Percentiles rank a stretch among this genome's conserved stretches.
These are phyloP conservation scores for Caenorhabditis drosophilae DNA, from an alignment of 2,888 invertebrate genomes.

Conservation along the genomic window DNA sequence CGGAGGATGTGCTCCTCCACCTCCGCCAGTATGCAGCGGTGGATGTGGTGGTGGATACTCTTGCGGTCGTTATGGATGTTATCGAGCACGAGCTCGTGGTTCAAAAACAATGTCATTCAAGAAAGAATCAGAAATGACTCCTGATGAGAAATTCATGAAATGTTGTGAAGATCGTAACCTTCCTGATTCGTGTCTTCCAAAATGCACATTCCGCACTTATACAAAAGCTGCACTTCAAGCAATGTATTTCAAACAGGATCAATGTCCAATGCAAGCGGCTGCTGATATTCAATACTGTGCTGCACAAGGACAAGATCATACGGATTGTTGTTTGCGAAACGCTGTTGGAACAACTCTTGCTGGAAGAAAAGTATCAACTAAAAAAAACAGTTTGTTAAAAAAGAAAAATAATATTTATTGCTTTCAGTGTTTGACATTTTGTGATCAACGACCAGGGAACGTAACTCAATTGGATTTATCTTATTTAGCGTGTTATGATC, in stretches of 20 bases:
- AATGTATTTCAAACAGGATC: slow-evolving; percentile 67
- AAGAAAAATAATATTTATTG: background rate
- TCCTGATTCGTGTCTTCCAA: slow-evolving; percentile 64
- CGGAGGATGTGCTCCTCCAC: slow-evolving; percentile 62
- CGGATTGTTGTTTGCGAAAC: slow-evolving; percentile 52
- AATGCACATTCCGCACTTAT: slow-evolving; percentile 63
- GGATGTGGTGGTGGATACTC: slow-evolving; percentile 52
- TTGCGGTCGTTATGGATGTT: slow-evolving; percentile 66
- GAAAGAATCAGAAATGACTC: slow-evolving; percentile 33
- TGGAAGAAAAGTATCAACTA: slow-evolving; percentile 50
- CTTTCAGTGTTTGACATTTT: slow-evolving; percentile 56
- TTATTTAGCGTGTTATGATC: slow-evolving; percentile 56
- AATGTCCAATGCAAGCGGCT: slow-evolving; percentile 67
- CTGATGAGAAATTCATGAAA: slow-evolving; percentile 67
- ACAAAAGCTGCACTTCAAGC: slow-evolving; percentile 63
- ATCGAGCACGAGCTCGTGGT: slow-evolving; percentile 52
- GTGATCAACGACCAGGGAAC: slow-evolving; percentile 60
- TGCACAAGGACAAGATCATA: slow-evolving; percentile 57
- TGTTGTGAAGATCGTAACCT: slow-evolving; percentile 66
- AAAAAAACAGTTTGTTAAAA: slow-evolving; percentile 14
- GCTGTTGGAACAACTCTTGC: slow-evolving; percentile 58
- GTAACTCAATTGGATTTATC: slow-evolving; percentile 59
- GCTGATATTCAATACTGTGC: slow-evolving; percentile 67
- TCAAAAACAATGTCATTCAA: slow-evolving; percentile 33
- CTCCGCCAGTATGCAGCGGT: slow-evolving; percentile 52